Conservation (phyloP, 2,888 invertebrate genomes). For the Lochmaea capreae region DNA sequence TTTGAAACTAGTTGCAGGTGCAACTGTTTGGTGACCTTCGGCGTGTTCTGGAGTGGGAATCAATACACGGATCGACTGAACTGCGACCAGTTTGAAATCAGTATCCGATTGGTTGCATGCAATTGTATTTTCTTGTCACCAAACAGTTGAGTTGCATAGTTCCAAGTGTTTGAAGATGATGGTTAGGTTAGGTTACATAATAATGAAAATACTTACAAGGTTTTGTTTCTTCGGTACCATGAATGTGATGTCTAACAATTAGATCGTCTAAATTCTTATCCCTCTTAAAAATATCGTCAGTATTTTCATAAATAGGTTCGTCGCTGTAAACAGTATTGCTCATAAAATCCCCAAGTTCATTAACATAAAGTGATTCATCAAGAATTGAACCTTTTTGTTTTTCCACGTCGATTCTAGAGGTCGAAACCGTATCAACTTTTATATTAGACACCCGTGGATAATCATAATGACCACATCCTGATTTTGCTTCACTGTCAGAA, state of each 20-base stretch:
- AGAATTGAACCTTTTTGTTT: background rate
- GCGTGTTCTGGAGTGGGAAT: too few species aligned
- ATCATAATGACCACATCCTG: background rate
- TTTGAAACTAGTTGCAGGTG: too few species aligned
- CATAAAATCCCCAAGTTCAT: background rate
- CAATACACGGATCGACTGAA: too few species aligned
- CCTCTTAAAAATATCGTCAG: background rate
- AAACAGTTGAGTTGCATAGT: too few species aligned
- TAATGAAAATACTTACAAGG: background rate
- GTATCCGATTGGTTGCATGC: too few species aligned
- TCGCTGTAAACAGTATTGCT: background rate
- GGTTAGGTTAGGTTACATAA: too few species aligned
- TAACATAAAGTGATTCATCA: background rate
- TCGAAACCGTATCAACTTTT: background rate
- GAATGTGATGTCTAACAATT: background rate
- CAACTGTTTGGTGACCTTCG: too few species aligned
- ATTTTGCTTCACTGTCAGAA: background rate
- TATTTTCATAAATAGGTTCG: background rate
- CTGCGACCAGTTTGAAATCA: too few species aligned
- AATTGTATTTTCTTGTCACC: too few species aligned
- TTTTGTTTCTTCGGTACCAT: background rate
- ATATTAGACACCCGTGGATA: background rate
- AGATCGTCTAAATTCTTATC: background rate
- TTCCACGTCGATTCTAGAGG: background rate
- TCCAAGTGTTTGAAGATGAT: too few species aligned